phyloP scores from a whole-genome alignment of 2,888 invertebrate species.

The Cheilosia vernalis region DNA sequence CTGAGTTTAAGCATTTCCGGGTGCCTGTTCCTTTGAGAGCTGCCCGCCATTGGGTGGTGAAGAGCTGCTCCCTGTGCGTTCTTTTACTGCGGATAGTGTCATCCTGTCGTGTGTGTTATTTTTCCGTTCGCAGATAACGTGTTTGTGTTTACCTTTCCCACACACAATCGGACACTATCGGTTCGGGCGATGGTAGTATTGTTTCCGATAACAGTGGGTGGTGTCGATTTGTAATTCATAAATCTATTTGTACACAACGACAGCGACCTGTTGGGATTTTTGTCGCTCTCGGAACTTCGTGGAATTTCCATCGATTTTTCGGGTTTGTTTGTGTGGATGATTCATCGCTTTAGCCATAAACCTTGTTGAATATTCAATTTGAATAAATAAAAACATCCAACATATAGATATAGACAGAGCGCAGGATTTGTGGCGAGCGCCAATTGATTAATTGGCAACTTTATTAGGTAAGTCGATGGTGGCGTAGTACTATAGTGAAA shows the following conservation, averaged over 20 bases:
- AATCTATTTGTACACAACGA: constrained; percentile 12
- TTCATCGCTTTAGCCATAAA: constrained; percentile 33
- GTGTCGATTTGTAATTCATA: neutral
- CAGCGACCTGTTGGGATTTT: constrained; percentile 25
- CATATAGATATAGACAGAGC: neutral
- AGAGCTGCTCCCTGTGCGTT: neutral
- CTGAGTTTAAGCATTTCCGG: constrained; percentile 6
- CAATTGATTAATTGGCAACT: constrained; percentile 16
- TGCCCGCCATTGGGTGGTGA: neutral
- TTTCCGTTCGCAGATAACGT: constrained; percentile 16
- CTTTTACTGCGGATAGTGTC: neutral
- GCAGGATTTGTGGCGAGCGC: constrained; percentile 16
- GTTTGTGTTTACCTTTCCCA: constrained; percentile 41
- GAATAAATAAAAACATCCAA: constrained; percentile 30
- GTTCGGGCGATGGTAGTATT: too few relatives aligned
- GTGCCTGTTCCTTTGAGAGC: constrained; percentile 16
- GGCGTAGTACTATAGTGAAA: constrained; percentile 20
- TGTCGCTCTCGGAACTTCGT: constrained; percentile 8
- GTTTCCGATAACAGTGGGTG: constrained; percentile 15
- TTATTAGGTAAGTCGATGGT: constrained; percentile 47
- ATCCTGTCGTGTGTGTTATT: constrained; percentile 8
- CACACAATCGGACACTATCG: neutral
- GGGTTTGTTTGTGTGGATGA: constrained; percentile 21
- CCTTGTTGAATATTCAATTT: constrained; percentile 10
- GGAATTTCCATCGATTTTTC: constrained; percentile 44